These are phyloP conservation scores for Genyomyrus donnyi DNA, from an alignment of 2,113 vertebrate species.

Conservation along the genomic window DNA sequence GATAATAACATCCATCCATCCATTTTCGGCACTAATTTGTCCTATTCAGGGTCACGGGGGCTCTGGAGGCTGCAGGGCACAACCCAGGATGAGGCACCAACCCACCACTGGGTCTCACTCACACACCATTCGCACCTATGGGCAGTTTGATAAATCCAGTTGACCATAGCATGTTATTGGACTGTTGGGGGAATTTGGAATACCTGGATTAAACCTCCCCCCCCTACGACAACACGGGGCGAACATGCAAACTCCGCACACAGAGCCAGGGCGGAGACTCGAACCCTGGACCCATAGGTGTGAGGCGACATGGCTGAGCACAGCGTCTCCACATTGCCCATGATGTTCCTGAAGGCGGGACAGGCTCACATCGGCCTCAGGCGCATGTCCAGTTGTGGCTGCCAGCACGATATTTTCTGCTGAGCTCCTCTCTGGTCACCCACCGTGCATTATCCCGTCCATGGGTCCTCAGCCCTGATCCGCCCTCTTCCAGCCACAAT, in stretches of 20 bases:
- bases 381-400: neutral
- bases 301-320: neutral
- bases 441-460: neutral
- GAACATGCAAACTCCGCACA: neutral
- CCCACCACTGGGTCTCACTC: neutral
- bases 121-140: neutral
- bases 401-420: neutral
- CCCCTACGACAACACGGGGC: neutral
- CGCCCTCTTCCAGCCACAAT: neutral
- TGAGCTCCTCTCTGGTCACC: neutral
- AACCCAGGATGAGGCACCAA: neutral
- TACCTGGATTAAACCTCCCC: too few species aligned
- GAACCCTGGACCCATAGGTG: neutral
- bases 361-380: neutral
- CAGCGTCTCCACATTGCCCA: neutral
- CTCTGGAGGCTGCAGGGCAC: neutral
- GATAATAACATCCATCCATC: neutral
- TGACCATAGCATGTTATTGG: neutral
- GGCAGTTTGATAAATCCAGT: neutral
- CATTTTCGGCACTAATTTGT: neutral
- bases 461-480: neutral
- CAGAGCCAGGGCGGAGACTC: neutral
- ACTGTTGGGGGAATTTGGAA: neutral
- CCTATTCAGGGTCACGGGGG: neutral
- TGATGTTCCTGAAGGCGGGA: neutral